These are phyloP conservation scores for Anolis sagrei DNA, from an alignment of 2,113 vertebrate species.

Conservation along the genomic window DNA sequence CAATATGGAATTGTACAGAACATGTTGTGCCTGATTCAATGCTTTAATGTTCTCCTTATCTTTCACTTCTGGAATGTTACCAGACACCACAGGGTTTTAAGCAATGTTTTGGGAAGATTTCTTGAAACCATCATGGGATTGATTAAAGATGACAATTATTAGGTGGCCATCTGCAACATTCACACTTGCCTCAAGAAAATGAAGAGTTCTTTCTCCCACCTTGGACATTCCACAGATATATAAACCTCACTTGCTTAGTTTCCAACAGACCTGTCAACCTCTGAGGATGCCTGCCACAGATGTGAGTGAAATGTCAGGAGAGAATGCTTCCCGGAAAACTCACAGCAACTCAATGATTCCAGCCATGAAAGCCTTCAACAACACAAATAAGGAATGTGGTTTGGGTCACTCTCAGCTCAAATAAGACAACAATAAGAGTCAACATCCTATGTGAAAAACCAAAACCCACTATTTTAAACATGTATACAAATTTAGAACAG, in stretches of 20 bases:
- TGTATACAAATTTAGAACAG: neutral
- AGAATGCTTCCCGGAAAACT: too few relatives aligned
- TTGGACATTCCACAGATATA: too few relatives aligned
- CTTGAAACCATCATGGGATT: neutral
- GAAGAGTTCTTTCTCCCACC: too few relatives aligned
- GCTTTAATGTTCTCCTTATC: neutral
- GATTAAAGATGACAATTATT: neutral
- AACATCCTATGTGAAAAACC: neutral
- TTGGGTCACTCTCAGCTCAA: neutral
- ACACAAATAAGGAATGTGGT: neutral
- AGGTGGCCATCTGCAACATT: too few relatives aligned
- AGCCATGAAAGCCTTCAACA: too few relatives aligned
- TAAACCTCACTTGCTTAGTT: too few relatives aligned
- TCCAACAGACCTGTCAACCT: too few relatives aligned
- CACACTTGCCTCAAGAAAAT: too few relatives aligned
- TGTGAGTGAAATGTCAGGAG: too few relatives aligned
- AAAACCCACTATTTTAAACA: neutral
- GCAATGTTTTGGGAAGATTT: neutral
- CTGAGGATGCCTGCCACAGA: too few relatives aligned
- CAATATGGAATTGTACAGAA: neutral
- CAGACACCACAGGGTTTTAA: neutral
- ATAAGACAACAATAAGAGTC: neutral
- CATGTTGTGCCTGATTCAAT: neutral
- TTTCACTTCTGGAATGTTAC: neutral
- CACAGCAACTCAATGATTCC: too few relatives aligned